Base-by-base conservation (phyloP, 2,888 invertebrate species). In the Sisyra terminalis region DNA sequence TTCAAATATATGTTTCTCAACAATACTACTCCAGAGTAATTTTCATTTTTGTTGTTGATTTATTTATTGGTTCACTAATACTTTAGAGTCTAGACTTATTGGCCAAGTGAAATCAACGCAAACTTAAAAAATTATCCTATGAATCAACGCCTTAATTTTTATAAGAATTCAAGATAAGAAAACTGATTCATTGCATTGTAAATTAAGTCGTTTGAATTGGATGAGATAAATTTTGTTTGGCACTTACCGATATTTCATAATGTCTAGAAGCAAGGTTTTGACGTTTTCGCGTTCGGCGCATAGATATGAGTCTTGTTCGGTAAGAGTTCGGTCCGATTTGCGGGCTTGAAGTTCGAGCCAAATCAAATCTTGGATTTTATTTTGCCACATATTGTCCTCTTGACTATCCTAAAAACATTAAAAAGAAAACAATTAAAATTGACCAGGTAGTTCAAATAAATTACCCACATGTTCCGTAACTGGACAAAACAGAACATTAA, bases 301-400 rank as follows among this genome's bases (percentile, higher is more conserved):
- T 13, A 90, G 66, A 57, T 73, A 79, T 44, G 73, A 72, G 58
- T 89, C 88, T 61, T 88, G 86, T 52, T 83, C 82, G 41, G 76
- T 71, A 13, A 78, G 70, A 1, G 75, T 74, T 38, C 84, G 70
- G 48, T 83, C 83, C 0, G 84, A 82, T 49, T 83, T 71, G 68
- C 77, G 78, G 1, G 90, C 90, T 61, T 86, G 85, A 47, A 93
- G 65, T 65, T 90, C 90, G 51, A 92, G 61, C 92, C 92, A 93
- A 51, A 92, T 83, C 50, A 88, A 69, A 63, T 92, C 90, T 61
- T 87, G 87, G 40, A 87, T 63, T 65, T 87, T 84, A 50, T 82
- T 87, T 61, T 88, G 87, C 84, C 86, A 90, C 35, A 83, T 67
- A 46, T 83, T 77, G 57, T 90, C 88, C 58, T 92, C 89, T 49